Evolutionary conservation across 2,888 invertebrate genomes (phyloP).

Genomic region (Lasioglossum vierecki): DNA sequence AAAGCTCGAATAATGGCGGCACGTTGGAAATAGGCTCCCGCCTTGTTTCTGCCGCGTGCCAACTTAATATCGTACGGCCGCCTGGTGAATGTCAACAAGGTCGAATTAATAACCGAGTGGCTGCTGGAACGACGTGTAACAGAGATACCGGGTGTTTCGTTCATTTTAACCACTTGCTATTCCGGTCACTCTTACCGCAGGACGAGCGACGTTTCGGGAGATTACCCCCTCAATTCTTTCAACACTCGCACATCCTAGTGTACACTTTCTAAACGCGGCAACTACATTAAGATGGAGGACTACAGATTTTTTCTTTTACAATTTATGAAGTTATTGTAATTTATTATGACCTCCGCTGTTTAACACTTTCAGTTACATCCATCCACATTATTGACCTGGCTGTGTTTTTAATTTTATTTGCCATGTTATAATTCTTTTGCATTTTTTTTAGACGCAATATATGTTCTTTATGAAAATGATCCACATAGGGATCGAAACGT

Average conservation of each 20-base stretch:
- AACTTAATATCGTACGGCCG: conserved; percentile 5
- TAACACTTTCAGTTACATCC: too few relatives aligned
- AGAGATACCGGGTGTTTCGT: not conserved
- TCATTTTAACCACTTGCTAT: not conserved
- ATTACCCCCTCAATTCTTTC: not conserved
- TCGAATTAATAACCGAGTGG: not conserved
- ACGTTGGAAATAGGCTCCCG: not conserved
- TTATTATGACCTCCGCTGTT: too few relatives aligned
- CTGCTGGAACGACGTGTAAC: conserved; percentile 4
- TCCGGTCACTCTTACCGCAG: not conserved
- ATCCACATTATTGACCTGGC: too few relatives aligned
- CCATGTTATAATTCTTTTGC: too few relatives aligned
- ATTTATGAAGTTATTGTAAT: not conserved
- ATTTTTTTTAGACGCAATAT: too few relatives aligned
- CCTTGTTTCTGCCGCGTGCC: not conserved
- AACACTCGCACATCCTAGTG: not conserved
- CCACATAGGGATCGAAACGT: too few relatives aligned
- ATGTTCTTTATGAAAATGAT: too few relatives aligned
- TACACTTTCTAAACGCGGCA: not conserved
- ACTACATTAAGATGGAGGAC: not conserved
- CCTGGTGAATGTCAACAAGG: conserved; percentile 16
- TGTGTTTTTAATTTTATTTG: too few relatives aligned
- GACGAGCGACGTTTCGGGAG: not conserved
- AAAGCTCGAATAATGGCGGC: not conserved
- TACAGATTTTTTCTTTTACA: not conserved